Percentiles rank a stretch among this genome's conserved stretches.
Conservation (phyloP, 2,888 invertebrate species). For the Syrista parreyssii region DNA sequence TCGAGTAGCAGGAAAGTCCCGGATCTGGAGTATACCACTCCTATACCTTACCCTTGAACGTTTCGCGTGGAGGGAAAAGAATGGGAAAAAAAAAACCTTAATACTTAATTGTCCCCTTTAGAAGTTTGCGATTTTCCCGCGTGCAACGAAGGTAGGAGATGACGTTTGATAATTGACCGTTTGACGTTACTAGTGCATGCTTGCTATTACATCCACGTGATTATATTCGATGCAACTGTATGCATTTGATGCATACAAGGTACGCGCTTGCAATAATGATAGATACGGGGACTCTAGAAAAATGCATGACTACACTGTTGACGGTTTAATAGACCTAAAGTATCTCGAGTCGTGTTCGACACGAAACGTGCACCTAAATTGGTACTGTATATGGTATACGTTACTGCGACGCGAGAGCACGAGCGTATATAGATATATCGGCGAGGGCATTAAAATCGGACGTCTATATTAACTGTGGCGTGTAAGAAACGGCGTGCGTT, state of each 20-base stretch:
- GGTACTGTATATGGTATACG: background rate
- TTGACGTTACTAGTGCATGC: too few species aligned
- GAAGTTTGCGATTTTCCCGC: background rate
- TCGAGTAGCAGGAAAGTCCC: constrained; percentile 37
- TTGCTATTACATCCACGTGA: too few species aligned
- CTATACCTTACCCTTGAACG: background rate
- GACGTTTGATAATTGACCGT: background rate
- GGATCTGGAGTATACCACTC: background rate
- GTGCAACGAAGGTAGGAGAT: background rate
- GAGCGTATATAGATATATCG: background rate
- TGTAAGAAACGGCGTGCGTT: background rate
- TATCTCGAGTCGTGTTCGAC: background rate
- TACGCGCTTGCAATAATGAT: background rate
- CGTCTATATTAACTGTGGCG: background rate
- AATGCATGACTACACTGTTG: background rate
- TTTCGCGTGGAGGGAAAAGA: background rate
- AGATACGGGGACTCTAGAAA: too few species aligned
- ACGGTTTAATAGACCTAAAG: background rate
- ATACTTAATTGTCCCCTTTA: background rate
- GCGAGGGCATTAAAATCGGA: background rate
- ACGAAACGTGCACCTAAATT: background rate
- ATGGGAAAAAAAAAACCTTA: background rate
- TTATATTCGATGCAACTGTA: background rate
- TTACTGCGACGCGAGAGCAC: background rate
- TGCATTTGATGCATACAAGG: background rate